These are phyloP conservation scores for Sebastolobus alascanus DNA, from an alignment of 2,797 vertebrate species.

Conservation along the genomic window DNA sequence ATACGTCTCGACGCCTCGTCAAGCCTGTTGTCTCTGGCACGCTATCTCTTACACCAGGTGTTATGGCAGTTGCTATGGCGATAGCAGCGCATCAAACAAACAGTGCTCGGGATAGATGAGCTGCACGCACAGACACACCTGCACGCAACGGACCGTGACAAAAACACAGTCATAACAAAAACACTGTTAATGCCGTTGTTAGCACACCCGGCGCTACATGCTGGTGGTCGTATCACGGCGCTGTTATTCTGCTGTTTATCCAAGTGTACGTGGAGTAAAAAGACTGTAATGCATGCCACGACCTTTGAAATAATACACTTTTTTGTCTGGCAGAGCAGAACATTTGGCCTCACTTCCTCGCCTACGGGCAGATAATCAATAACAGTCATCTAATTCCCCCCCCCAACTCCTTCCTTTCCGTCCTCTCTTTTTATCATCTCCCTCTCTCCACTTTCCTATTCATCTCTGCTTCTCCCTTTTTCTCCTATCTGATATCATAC, in stretches of 20 bases:
- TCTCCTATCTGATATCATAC: slow-evolving; percentile 77
- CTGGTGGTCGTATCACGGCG: slow-evolving; percentile 4
- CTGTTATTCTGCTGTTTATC: slow-evolving; percentile 74
- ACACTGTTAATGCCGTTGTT: slow-evolving; percentile 45
- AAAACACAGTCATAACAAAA: slow-evolving; percentile 70
- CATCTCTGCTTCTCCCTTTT: slow-evolving; percentile 68
- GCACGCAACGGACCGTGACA: slow-evolving; percentile 63
- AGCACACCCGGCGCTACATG: slow-evolving; percentile 14
- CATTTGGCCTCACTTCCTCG: slow-evolving; percentile 81
- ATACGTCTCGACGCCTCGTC: slow-evolving; percentile 41
- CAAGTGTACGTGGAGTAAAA: slow-evolving; percentile 57
- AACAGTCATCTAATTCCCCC: slow-evolving; percentile 76
- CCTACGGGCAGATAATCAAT: slow-evolving; percentile 85
- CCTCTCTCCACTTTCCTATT: slow-evolving; percentile 64
- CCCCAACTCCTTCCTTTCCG: slow-evolving; percentile 38
- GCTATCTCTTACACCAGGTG: slow-evolving; percentile 56
- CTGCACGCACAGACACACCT: slow-evolving; percentile 68
- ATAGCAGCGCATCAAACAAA: slow-evolving; percentile 63
- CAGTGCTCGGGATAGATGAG: slow-evolving; percentile 22
- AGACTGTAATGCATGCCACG: slow-evolving; percentile 80
- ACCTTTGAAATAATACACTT: slow-evolving; percentile 88
- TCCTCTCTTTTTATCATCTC: slow-evolving; percentile 63
- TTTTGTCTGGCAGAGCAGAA: slow-evolving; percentile 83
- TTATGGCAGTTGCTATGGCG: slow-evolving; percentile 71
- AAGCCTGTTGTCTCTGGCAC: slow-evolving; percentile 55